These are phyloP conservation scores for Caranx ignobilis DNA, from an alignment of 2,113 vertebrate species.

Conservation along the genomic window DNA sequence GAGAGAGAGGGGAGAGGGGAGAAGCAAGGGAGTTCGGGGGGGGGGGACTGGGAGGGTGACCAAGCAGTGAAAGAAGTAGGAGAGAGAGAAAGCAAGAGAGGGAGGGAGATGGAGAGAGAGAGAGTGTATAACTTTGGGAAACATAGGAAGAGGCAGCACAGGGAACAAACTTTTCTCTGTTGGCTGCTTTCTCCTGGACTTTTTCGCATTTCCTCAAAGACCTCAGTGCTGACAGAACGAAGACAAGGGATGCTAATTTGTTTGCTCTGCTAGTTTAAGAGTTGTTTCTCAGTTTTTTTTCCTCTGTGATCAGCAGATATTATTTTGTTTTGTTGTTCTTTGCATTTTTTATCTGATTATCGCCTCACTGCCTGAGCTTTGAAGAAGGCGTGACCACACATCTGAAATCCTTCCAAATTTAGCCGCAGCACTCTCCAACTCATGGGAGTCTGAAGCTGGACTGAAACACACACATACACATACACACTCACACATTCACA, in stretches of 20 bases:
- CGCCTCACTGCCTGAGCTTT: constrained; percentile 32
- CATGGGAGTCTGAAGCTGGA: constrained; percentile 35
- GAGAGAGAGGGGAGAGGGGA: constrained; percentile 42
- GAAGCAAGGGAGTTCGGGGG: constrained; percentile 32
- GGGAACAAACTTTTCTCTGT: constrained; percentile 65
- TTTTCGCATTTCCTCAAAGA: constrained; percentile 37
- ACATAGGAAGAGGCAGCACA: constrained; percentile 57
- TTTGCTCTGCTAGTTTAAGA: constrained; percentile 19
- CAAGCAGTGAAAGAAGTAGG: constrained; percentile 58
- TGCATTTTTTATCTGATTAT: constrained; percentile 66
- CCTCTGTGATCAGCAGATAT: background rate
- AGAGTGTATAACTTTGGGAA: constrained; percentile 69
- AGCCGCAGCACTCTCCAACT: constrained; percentile 17
- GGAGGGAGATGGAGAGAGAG: constrained; percentile 50
- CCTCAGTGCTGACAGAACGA: constrained; percentile 17
- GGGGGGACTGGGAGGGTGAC: constrained; percentile 56
- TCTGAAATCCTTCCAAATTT: constrained; percentile 44
- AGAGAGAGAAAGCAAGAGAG: constrained; percentile 24
- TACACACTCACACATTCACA: constrained; percentile 37
- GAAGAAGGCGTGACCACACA: constrained; percentile 38
- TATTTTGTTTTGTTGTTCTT: constrained; percentile 43
- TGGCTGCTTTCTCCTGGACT: constrained; percentile 47
- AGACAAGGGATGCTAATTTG: constrained; percentile 18
- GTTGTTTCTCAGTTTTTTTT: constrained; percentile 20
- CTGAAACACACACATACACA: constrained; percentile 42